Base-by-base conservation (phyloP, 2,888 invertebrate species). In the Pyrocoelia pectoralis region DNA sequence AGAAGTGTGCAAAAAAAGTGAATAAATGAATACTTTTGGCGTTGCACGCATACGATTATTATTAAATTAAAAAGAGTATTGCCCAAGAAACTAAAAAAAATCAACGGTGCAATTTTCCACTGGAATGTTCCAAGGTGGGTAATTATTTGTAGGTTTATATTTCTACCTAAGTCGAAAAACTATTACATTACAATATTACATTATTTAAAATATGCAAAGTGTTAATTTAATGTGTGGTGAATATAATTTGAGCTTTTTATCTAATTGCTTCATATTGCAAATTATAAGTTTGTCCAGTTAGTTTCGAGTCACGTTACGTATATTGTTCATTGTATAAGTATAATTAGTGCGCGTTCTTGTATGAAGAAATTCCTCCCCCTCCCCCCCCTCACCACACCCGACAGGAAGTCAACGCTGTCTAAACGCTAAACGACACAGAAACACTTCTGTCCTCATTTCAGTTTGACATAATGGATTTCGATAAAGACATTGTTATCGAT, bases 401-500 rank as follows among this genome's bases (percentile, higher is more conserved):
- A n/a, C n/a, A n/a, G n/a, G n/a, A 3, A 14, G 17, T 4, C 46
- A 17, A 14, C 46, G 17, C 46, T 46, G 46, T n/a, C 18, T n/a
- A 17, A 17, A 17, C 46, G 46, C 17, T 46, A 17, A 17, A 17
- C 46, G 46, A 17, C 46, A 17, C n/a, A 46, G 17, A 43, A 46
- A 46, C 18, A 46, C 18, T 33, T 33, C 33, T 17, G 46, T 46
- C 18, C 46, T 13, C 18, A 46, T 18, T 43, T 46, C 18, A 8
- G 15, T 13, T 46, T 46, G 17, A 17, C 15, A 46, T 46, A 46
- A 46, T 18, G 17, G 15, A 2, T 15, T 18, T 14, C 17, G 46
- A 46, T 46, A 46, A 46, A 46, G 46, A 46, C 46, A 46, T 46
- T 46, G 46, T 17, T 46, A 46, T 46, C 46, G 46, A 46, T 46